Percentiles rank a stretch among this genome's conserved stretches.
Evolutionary conservation across 2,113 vertebrate genomes (phyloP).

Genomic region (Xenopus tropicalis): UCB_Xtro_10.0 CM004445.2:77660001-77660500

Average conservation of each 20-base stretch:
- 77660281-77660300: slow-evolving; percentile 54
- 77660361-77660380: slow-evolving; percentile 35
- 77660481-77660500: not conserved
- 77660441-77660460: not conserved
- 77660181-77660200: slow-evolving; percentile 43
- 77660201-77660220: slow-evolving; percentile 58
- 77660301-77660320: slow-evolving; percentile 37
- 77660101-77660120: slow-evolving; percentile 67
- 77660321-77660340: slow-evolving; percentile 49
- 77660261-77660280: slow-evolving; percentile 61
- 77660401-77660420: not conserved
- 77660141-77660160: slow-evolving; percentile 67
- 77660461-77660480: not conserved
- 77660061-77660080: slow-evolving; percentile 57
- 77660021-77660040: slow-evolving; percentile 51
- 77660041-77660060: slow-evolving; percentile 63
- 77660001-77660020: slow-evolving; percentile 29
- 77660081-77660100: slow-evolving; percentile 58
- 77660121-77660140: slow-evolving; percentile 71
- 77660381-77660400: not conserved
- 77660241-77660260: slow-evolving; percentile 54
- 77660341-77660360: slow-evolving; percentile 40
- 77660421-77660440: not conserved
- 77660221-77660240: slow-evolving; percentile 69
- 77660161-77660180: slow-evolving; percentile 54